Conservation (phyloP, 2,797 vertebrate genomes). For the Tangara arthus region DNA sequence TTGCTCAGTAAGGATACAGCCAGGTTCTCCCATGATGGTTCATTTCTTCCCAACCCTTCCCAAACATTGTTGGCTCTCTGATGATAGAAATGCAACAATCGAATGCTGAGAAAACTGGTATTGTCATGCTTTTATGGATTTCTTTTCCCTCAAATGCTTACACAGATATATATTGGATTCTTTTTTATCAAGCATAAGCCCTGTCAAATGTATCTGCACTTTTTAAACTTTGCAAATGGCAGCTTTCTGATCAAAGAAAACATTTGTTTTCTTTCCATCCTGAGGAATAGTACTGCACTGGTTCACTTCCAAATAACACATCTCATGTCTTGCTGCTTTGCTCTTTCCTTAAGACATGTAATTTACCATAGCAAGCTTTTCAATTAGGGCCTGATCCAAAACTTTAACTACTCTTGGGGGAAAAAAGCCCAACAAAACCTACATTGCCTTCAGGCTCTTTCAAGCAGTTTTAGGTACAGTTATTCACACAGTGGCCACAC, state of each 20-base stretch:
- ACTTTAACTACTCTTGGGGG: neutral
- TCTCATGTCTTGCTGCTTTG: slow-evolving; percentile 7
- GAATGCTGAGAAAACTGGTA: neutral
- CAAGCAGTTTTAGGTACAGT: neutral
- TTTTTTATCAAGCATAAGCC: neutral
- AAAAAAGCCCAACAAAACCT: neutral
- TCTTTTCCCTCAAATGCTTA: neutral
- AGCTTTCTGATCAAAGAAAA: slow-evolving; percentile 27
- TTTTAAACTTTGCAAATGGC: neutral
- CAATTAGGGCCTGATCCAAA: slow-evolving; percentile 28
- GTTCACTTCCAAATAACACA: neutral
- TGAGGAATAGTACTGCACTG: neutral
- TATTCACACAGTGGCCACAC: neutral
- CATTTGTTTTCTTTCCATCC: neutral
- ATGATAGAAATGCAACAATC: neutral
- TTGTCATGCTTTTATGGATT: neutral
- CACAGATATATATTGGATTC: neutral
- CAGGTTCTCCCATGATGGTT: neutral
- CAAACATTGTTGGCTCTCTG: neutral
- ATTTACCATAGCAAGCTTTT: slow-evolving; percentile 8
- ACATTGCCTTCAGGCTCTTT: neutral
- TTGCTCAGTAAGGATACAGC: neutral
- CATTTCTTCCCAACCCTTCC: neutral
- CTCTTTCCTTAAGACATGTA: neutral
- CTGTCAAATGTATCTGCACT: neutral